These are phyloP conservation scores for Cheilosia soror DNA, from an alignment of 2,888 invertebrate species.

Conservation along the genomic window DNA sequence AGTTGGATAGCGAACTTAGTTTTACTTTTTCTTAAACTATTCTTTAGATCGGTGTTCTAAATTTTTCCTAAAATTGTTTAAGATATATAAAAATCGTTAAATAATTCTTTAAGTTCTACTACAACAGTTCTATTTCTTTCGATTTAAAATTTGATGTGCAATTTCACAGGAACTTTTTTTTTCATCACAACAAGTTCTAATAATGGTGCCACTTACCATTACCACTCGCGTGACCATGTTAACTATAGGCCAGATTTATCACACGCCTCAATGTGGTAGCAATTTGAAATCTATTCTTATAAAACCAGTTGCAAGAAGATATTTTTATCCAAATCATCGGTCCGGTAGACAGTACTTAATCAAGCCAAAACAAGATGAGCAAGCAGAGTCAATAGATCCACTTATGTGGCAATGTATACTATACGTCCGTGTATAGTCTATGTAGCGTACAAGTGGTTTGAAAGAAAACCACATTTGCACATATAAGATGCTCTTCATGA, in stretches of 20 bases:
- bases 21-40: too few species aligned
- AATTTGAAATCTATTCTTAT: slow-evolving; percentile 34
- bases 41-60: too few species aligned
- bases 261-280: not conserved
- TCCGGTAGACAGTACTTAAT: slow-evolving; percentile 25
- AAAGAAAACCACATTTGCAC: not conserved
- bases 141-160: not conserved
- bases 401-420: slow-evolving; percentile 3
- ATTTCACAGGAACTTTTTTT: not conserved
- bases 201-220: not conserved
- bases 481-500: slow-evolving; percentile 1
- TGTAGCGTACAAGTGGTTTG: slow-evolving; percentile 21
- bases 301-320: slow-evolving; percentile 17
- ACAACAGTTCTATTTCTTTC: not conserved
- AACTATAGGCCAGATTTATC: not conserved
- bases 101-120: too few species aligned
- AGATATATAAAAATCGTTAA: too few species aligned
- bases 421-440: not conserved
- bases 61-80: too few species aligned
- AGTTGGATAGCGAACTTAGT: too few species aligned
- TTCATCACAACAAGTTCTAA: not conserved
- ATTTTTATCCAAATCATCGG: slow-evolving; percentile 27
- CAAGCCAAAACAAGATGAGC: slow-evolving; percentile 14
- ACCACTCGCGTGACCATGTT: not conserved
- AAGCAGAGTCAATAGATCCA: slow-evolving; percentile 29